Evolutionary conservation across 1,140 invertebrate genomes (phyloP).

Genomic region (Drosophila leontia): DNA sequence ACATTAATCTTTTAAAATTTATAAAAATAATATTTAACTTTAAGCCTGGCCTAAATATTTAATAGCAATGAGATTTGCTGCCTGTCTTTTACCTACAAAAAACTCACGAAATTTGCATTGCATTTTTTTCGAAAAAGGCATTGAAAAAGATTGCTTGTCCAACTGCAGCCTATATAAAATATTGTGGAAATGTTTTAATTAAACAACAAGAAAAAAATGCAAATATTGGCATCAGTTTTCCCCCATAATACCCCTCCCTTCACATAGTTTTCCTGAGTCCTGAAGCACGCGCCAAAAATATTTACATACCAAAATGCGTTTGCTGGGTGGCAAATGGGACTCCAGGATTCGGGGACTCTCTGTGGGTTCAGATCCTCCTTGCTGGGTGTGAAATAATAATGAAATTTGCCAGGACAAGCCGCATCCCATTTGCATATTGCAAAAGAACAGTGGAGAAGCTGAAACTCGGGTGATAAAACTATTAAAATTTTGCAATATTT

Average conservation of each 20-base stretch:
- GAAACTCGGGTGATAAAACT: background rate
- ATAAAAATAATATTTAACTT: slow-evolving; percentile 24
- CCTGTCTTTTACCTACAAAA: slow-evolving; percentile 21
- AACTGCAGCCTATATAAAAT: slow-evolving; percentile 52
- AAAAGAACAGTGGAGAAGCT: slow-evolving; percentile 43
- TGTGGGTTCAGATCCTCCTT: slow-evolving; percentile 17
- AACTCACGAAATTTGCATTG: slow-evolving; percentile 63
- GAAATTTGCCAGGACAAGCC: slow-evolving; percentile 58
- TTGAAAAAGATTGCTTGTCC: slow-evolving; percentile 9
- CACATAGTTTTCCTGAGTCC: slow-evolving; percentile 17
- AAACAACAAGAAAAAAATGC: slow-evolving; percentile 57
- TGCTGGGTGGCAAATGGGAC: slow-evolving; percentile 21
- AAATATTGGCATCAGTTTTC: slow-evolving; percentile 68
- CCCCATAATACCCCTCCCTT: background rate
- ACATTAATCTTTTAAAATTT: slow-evolving; percentile 8
- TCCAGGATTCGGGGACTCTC: slow-evolving; percentile 7
- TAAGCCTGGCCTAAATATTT: slow-evolving; percentile 67
- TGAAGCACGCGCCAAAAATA: slow-evolving; percentile 54
- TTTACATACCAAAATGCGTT: slow-evolving; percentile 76
- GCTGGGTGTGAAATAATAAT: slow-evolving; percentile 67
- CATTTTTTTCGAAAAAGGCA: slow-evolving; percentile 14
- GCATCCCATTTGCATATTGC: slow-evolving; percentile 66
- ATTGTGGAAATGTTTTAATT: slow-evolving; percentile 78
- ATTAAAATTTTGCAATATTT: background rate
- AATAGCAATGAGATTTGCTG: slow-evolving; percentile 51